Conservation (phyloP, 2,797 vertebrate genomes). For the Pseudomugil tenellus region DNA sequence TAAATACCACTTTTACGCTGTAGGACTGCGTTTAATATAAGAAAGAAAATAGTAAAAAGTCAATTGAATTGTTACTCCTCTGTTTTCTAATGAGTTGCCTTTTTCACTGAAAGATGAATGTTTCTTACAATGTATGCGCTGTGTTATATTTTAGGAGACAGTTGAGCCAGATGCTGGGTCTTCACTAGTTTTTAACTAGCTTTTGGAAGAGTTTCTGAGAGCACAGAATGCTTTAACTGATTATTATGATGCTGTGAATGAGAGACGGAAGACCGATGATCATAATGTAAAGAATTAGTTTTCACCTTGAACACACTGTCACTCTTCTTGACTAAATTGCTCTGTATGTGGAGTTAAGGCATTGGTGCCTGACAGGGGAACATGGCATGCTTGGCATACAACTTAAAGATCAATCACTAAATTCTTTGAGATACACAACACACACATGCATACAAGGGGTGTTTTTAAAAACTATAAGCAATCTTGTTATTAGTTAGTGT, state of each 20-base stretch:
- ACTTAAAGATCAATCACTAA: conserved; percentile 51
- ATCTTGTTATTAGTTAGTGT: neutral
- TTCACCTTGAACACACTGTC: conserved; percentile 79
- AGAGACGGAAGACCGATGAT: conserved; percentile 69
- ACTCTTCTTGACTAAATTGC: conserved; percentile 78
- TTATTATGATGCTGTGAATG: conserved; percentile 41
- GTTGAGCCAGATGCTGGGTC: conserved; percentile 60
- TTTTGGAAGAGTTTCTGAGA: conserved; percentile 43
- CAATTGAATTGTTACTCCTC: too few species aligned
- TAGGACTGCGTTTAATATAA: conserved; percentile 1
- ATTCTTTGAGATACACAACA: conserved; percentile 21
- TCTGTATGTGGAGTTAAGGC: conserved; percentile 59
- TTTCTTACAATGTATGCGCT: too few species aligned
- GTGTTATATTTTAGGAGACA: conserved; percentile 55
- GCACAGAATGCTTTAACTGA: conserved; percentile 59
- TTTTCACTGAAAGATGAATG: conserved; percentile 24
- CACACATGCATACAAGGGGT: neutral
- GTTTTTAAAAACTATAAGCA: conserved; percentile 1
- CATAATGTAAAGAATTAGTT: conserved; percentile 71
- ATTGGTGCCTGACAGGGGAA: conserved; percentile 31
- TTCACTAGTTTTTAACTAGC: conserved; percentile 68
- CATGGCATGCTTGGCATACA: conserved; percentile 28
- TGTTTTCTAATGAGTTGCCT: conserved; percentile 26
- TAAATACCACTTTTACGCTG: conserved; percentile 6
- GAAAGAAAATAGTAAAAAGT: too few species aligned